Evolutionary conservation across 2,797 vertebrate genomes (phyloP).

Genomic region (Coracias cyanogaster): DNA sequence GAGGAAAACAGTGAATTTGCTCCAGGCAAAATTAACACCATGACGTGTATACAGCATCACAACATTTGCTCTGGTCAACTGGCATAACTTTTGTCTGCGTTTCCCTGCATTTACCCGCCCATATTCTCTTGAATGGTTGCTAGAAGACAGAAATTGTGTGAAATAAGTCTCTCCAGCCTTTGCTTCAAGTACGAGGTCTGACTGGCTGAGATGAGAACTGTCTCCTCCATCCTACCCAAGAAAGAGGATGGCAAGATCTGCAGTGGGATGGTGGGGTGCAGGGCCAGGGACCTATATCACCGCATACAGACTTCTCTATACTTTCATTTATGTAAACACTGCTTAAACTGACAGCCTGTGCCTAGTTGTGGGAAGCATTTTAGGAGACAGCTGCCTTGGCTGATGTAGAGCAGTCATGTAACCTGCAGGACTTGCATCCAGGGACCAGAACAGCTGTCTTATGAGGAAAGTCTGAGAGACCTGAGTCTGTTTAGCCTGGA

Average conservation of each 20-base stretch:
- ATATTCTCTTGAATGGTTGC: not conserved
- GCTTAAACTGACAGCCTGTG: not conserved
- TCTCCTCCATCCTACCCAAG: not conserved
- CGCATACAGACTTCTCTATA: not conserved
- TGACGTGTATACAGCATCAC: not conserved
- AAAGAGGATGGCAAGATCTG: not conserved
- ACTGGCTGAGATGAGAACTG: not conserved
- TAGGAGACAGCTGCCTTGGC: not conserved
- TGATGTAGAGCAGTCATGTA: not conserved
- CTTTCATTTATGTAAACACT: not conserved
- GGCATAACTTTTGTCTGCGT: not conserved
- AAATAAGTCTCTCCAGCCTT: not conserved
- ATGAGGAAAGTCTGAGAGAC: too few relatives aligned
- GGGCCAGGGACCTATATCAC: not conserved
- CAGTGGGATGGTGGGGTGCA: not conserved
- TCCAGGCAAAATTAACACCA: not conserved
- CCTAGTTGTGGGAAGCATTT: not conserved
- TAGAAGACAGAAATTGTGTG: not conserved
- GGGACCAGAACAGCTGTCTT: too few relatives aligned
- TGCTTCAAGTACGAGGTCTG: not conserved
- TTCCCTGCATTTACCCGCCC: not conserved
- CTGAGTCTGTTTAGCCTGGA: too few relatives aligned
- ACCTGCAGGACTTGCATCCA: not conserved
- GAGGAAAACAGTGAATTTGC: not conserved
- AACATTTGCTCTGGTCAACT: not conserved